Conservation (phyloP, 1,140 invertebrate genomes). For the Macrobrachium rosenbergii region DNA sequence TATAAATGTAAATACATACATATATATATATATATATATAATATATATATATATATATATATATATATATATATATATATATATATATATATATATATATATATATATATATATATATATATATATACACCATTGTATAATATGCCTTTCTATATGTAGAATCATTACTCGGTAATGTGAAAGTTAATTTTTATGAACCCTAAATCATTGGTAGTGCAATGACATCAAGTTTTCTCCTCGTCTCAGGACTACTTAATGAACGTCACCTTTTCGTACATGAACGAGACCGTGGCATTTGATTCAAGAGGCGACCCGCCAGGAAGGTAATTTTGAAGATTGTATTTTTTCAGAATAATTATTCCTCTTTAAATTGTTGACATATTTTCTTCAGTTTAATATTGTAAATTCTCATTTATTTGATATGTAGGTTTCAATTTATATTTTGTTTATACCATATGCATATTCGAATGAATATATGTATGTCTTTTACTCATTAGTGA, state of each 20-base stretch:
- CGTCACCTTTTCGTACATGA: conserved; percentile 80
- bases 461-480: conserved; percentile 15
- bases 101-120: conserved; percentile 4
- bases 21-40: conserved; percentile 16
- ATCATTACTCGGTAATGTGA: background rate
- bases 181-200: background rate
- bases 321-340: conserved; percentile 73
- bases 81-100: background rate
- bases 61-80: background rate
- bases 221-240: conserved; percentile 20
- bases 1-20: conserved; percentile 3
- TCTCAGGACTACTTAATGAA: conserved; percentile 82
- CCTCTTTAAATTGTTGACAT: too few relatives aligned
- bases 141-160: background rate
- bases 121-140: background rate
- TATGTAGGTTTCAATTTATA: conserved; percentile 20
- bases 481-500: background rate
- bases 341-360: too few relatives aligned
- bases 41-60: background rate
- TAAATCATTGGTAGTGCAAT: too few relatives aligned
- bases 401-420: too few relatives aligned
- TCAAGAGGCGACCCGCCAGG: conserved; percentile 87
- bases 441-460: too few relatives aligned
- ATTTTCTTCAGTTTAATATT: too few relatives aligned
- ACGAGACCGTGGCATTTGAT: conserved; percentile 83